Conservation (phyloP, 2,797 vertebrate genomes). For the Gymnoscopelus microlampas region DNA sequence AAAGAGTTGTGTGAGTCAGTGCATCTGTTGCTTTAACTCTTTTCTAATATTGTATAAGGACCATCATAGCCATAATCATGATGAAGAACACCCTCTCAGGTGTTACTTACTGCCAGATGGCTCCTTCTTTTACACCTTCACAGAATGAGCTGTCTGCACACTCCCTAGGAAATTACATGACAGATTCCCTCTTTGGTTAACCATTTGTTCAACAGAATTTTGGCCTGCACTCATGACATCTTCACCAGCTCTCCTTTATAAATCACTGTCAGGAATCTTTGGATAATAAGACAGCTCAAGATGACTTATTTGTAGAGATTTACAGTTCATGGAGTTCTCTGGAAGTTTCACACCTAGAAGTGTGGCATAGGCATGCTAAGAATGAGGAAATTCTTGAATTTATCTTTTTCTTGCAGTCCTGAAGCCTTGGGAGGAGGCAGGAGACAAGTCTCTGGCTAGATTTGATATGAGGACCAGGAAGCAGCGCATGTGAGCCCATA, state of each 20-base stretch:
- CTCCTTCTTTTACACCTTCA: background rate
- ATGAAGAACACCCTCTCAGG: background rate
- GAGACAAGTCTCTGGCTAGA: background rate
- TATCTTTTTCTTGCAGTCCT: conserved; percentile 26
- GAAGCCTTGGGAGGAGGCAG: conserved; percentile 10
- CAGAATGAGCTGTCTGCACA: background rate
- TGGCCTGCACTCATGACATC: conserved; percentile 27
- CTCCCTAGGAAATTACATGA: background rate
- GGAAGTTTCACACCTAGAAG: conserved; percentile 21
- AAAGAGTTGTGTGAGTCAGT: no score
- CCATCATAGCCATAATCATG: no score
- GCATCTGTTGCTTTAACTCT: no score
- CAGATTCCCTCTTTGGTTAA: conserved; percentile 4
- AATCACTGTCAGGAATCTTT: conserved; percentile 33
- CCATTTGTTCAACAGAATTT: background rate
- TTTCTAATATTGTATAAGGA: no score
- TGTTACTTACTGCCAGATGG: background rate
- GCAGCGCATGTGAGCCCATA: no score
- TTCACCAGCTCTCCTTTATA: conserved; percentile 14
- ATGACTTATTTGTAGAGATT: conserved; percentile 49
- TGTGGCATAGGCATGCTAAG: conserved; percentile 18
- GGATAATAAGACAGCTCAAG: conserved; percentile 24
- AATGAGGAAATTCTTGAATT: conserved; percentile 27
- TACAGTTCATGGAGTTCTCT: conserved; percentile 15
- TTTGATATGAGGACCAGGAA: no score